Percentiles rank a stretch among this genome's conserved stretches.
phyloP scores from a whole-genome alignment of 92 coral and sea anemone species.

The Siderastrea radians region DNA sequence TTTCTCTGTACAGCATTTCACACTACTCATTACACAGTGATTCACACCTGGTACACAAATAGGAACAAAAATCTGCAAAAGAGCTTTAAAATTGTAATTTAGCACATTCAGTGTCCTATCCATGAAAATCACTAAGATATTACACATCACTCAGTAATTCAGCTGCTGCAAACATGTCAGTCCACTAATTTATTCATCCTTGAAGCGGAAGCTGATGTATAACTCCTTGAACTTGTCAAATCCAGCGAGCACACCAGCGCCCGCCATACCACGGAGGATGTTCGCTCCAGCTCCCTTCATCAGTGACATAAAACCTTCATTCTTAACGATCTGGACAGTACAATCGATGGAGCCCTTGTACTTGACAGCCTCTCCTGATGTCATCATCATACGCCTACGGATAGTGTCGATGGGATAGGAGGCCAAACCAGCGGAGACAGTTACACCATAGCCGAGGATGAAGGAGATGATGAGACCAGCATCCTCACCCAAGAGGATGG shows the following conservation, averaged over 20 bases:
- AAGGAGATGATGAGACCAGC: conserved; percentile 94
- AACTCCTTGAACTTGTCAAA: conserved; percentile 97
- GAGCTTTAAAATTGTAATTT: conserved; percentile 2
- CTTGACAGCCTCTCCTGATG: conserved; percentile 99
- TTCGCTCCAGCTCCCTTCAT: conserved; percentile 99
- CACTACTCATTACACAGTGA: conserved; percentile 11
- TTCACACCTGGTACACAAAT: background rate
- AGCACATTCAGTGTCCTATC: conserved; percentile 15
- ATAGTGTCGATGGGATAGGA: conserved; percentile 99
- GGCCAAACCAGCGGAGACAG: conserved; percentile 94
- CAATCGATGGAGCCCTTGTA: conserved; percentile 98
- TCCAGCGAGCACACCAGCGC: conserved; percentile 99
- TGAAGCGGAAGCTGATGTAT: conserved; percentile 82
- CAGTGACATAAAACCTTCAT: conserved; percentile 93
- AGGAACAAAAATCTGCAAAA: conserved; percentile 1
- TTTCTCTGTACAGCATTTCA: conserved; percentile 22
- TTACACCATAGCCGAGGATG: conserved; percentile 95
- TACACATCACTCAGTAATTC: conserved; percentile 13
- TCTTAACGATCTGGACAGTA: conserved; percentile 89
- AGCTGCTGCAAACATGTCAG: conserved; percentile 19
- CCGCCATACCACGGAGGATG: conserved; percentile 99
- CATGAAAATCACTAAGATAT: conserved; percentile 6
- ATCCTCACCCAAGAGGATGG: conserved; percentile 92
- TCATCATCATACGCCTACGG: conserved; percentile 99
- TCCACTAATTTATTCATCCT: conserved; percentile 47